These are phyloP conservation scores for Echinops telfairi DNA, from an alignment of 2,113 vertebrate species.

Conservation along the genomic window DNA sequence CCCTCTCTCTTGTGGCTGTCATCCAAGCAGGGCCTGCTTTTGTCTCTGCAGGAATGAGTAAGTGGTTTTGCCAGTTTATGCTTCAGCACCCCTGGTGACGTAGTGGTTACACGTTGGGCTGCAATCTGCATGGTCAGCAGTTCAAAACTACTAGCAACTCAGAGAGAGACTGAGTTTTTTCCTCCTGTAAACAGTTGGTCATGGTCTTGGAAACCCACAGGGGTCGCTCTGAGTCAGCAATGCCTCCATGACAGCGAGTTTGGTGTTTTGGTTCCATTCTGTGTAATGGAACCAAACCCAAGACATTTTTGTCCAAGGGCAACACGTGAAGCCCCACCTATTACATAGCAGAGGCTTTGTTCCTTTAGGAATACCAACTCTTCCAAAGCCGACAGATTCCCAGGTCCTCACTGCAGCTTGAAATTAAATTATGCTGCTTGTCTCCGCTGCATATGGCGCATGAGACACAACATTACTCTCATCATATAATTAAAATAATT, in stretches of 20 bases:
- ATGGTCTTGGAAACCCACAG: no score
- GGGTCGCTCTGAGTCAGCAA: no score
- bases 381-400: background rate
- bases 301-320: background rate
- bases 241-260: no score
- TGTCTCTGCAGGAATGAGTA: background rate
- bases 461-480: background rate
- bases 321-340: background rate
- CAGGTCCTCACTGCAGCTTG: background rate
- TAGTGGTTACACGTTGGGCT: no score
- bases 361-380: background rate
- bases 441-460: background rate
- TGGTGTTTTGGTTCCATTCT: background rate
- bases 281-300: background rate
- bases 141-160: no score
- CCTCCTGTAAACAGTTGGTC: no score
- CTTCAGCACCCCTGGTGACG: no score
- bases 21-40: background rate
- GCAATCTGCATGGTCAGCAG: no score
- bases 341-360: background rate
- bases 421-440: background rate
- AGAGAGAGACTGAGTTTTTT: no score
- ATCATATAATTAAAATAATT: background rate
- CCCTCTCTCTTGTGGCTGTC: background rate
- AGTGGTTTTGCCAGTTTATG: background rate